Base-by-base conservation (phyloP, 1,140 invertebrate genomes). In the Limonius californicus region DNA sequence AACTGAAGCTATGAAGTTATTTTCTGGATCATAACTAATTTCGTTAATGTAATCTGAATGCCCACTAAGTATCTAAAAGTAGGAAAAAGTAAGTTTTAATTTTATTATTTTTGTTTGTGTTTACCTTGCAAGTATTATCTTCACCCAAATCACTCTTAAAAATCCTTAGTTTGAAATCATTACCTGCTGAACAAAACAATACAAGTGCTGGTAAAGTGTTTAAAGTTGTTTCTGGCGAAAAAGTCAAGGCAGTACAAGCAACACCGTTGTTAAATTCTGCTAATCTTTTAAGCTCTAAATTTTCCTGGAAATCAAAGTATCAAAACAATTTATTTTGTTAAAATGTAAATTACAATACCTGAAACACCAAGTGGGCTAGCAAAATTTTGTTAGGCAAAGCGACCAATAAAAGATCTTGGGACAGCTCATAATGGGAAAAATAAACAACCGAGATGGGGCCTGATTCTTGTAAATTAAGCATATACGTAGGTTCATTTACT, bases 21-120 rank as follows among this genome's bases (percentile, higher is more conserved):
- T 89, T 47, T 84, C 83, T 6, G 84, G 83, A 68, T 90, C 87
- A 80, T 84, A 91, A 23, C 82, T 77, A 18, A 90, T 72, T 43
- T 81, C 80, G 74, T 92, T 92, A 0, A 90, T 81, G 71, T 88
- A 91, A 74, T 84, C 84, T 23, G 71, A 84, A 68, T 92, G 90
- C 0, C 85, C 85, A 55, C 79, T 74, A 57, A 89, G 66, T 47
- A 82, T 72, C 85, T 87, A 65, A n/a, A 78, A 72, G n/a, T n/a
- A n/a, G n/a, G 8, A 27, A 59, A 61, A 59, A 9, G 15, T 59
- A 42, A 15, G 19, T 57, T 9, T 21, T 14, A n/a, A n/a, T 15
- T 20, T 23, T 58, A 55, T 39, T n/a, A n/a, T n/a, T n/a, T n/a
- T n/a, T n/a, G 54, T 45, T 45, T 58, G 11, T 32, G 27, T 32